Base-by-base conservation (phyloP, 2,797 vertebrate species). In the Dendrocincla fuliginosa region DNA sequence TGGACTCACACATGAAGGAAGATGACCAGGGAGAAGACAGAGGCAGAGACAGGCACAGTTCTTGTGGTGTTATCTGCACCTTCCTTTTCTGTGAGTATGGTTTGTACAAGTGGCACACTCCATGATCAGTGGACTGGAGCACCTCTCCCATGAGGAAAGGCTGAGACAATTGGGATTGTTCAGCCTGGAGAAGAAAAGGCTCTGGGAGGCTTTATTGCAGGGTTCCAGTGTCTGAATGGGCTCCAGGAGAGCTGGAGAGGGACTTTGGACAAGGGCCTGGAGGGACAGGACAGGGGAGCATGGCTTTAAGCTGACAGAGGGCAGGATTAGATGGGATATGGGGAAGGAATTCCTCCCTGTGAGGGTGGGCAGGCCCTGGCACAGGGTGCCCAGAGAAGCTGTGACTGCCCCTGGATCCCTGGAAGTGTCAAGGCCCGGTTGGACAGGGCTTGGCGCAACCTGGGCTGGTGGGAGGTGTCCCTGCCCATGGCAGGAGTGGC, bases 281-380 rank as follows among this genome's bases (percentile, higher is more conserved):
- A 49, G 32, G 6, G 17, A 11, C 18, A 55, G 22, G 32, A 35
- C 23, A 42, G 8, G 30, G 30, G 25, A 44, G 4, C 41, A 47
- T 69, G 41, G 55, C 23, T 75, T 75, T 41, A 13, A 27, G 28
- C 13, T 55, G 22, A 5, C 41, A 61, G 32, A 49, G 32, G 32
- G 9, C 16, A 53, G 52, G 32, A 55, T 1, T 35, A 2, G 39
- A 27, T 35, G 47, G 33, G 55, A 49, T 55, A 42, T 9, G 35
- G 35, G 25, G 41, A 35, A 16, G 32, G 1, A 75, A 68, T 61
- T 1, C 0, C 16, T 32, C 25, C 6, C 55, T 61, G 12, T 0
- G 12, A 47, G 22, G 8, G 6, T 41, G 25, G 3, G 1, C 0
- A 60, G 33, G 24, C 6, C 39, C 39, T 67, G 60, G 60, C 39